Conservation (phyloP, 1,140 invertebrate genomes). For the Pogonognathellus flavescens region DNA sequence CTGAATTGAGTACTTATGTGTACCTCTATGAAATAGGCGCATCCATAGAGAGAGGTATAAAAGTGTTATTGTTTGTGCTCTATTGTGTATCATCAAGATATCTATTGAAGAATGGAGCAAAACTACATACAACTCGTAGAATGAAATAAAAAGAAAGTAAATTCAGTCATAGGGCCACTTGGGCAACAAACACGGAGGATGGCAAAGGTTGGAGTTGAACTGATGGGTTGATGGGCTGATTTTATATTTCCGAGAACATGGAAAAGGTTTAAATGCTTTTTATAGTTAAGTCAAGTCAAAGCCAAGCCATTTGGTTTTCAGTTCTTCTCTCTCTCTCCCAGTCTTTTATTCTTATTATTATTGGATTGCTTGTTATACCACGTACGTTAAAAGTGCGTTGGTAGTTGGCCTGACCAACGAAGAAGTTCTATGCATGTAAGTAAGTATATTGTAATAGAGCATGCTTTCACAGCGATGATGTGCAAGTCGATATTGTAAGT, state of each 20-base stretch:
- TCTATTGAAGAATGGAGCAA: not conserved
- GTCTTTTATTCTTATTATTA: not conserved
- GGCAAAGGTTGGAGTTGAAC: constrained; percentile 20
- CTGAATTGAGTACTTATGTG: too few species aligned
- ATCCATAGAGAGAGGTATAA: not conserved
- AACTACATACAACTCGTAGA: not conserved
- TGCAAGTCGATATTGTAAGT: too few species aligned
- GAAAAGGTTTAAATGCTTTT: constrained; percentile 56
- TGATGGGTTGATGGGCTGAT: constrained; percentile 17
- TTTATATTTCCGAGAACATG: constrained; percentile 63
- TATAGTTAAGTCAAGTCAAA: not conserved
- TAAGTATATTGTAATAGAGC: not conserved
- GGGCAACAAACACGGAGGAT: not conserved
- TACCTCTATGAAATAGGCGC: too few species aligned
- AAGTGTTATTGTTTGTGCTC: constrained; percentile 29
- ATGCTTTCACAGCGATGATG: too few species aligned
- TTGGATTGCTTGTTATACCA: too few species aligned
- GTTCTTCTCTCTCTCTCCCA: not conserved
- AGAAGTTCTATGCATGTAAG: not conserved
- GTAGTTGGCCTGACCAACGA: not conserved
- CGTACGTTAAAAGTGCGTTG: too few species aligned
- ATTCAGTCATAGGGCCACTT: not conserved
- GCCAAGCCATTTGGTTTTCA: not conserved
- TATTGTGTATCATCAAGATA: constrained; percentile 25
- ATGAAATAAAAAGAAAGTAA: constrained; percentile 46